Base-by-base conservation (phyloP, 37 sponge, comb jelly and placozoan genomes). In the Ephydatia muelleri region DNA sequence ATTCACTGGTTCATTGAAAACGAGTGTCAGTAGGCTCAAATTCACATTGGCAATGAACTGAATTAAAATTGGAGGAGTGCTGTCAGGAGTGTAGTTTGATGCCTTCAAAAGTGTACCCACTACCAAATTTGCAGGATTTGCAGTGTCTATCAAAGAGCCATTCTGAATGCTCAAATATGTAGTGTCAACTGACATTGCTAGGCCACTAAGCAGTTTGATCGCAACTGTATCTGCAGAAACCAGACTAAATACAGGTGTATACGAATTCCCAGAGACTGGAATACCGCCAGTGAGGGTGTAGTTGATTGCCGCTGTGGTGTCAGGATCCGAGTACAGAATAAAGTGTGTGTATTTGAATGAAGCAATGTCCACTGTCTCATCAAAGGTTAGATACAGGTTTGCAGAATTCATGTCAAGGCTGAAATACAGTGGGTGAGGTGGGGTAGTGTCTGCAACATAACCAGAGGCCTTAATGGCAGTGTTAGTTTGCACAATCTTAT, bases 1-100 rank as follows among this genome's bases (percentile, higher is more conserved):
- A 67, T 88, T 83, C 39, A 96, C 94, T 21, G 97, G 97, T 32
- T 96, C 97, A 81, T 96, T 65, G 82, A 96, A 94, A 34, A 80
- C 49, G 1, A 96, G 64, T 36, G 85, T 87, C 19, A 96, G 68
- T 13, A 80, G 8, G 35, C 94, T 83, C 23, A 33, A 2, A 71
- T 96, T 93, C 27, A 96, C 65, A 47, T 92, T 83, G 3, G 68
- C 89, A 22, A 71, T 79, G 75, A 91, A 94, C 23, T 73, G 67
- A 68, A 30, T 48, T 19, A 94, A 49, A 11, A 73, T 34, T 21
- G 97, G 97, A 33, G 94, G 90, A 2, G 92, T 94, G 49, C 73
- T 80, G 80, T 96, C 97, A 19, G 30, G 72, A 22, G 82, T 83
- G 70, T 81, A 93, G 66, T 79, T 86, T 9, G 64, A 75, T 67